Evolutionary conservation across 2,113 vertebrate species (phyloP).

Genomic region (Bos javanicus): DNA sequence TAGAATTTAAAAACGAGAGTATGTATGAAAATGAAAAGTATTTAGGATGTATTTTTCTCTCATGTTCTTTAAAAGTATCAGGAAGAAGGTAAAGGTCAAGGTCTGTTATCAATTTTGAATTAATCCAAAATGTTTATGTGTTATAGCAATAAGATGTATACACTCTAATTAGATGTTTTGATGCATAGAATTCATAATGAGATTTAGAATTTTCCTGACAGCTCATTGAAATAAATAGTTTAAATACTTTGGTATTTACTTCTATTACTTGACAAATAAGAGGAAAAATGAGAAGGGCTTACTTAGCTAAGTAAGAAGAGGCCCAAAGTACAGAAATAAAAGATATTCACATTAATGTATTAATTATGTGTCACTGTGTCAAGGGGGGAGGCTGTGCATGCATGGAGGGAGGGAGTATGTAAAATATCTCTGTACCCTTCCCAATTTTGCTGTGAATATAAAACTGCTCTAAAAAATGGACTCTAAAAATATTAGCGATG

Average conservation of each 20-base stretch:
- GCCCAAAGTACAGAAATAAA: background rate
- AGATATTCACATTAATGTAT: background rate
- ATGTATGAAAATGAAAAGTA: background rate
- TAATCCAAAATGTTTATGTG: background rate
- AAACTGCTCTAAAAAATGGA: background rate
- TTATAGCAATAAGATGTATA: background rate
- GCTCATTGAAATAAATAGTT: background rate
- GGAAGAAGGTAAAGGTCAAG: background rate
- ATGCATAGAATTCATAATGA: background rate
- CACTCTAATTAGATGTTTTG: background rate
- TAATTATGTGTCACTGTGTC: background rate
- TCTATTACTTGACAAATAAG: background rate
- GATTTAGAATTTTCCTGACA: background rate
- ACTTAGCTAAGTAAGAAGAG: background rate
- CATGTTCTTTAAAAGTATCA: background rate
- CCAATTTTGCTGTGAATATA: background rate
- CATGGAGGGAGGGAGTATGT: background rate
- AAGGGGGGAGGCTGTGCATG: background rate
- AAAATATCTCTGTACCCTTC: background rate
- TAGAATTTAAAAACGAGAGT: background rate
- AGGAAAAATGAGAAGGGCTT: background rate
- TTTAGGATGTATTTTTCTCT: background rate
- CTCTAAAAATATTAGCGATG: background rate
- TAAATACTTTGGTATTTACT: background rate
- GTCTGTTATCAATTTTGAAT: background rate